Conservation (phyloP, 2,888 invertebrate species). For the Cylindroiulus punctatus region DNA sequence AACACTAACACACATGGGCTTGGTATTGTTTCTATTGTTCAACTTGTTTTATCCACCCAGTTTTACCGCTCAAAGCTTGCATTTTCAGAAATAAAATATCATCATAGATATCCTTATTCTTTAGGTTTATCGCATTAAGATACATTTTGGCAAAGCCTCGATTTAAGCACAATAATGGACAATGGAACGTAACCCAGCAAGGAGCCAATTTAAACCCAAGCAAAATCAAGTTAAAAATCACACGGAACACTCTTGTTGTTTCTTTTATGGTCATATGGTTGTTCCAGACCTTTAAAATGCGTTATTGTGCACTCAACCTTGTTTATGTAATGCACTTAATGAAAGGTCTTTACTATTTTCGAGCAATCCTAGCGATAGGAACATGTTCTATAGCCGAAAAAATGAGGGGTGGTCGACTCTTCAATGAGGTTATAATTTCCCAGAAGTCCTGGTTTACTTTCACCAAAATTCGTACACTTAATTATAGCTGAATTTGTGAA, state of each 20-base stretch:
- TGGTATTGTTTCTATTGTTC: neutral
- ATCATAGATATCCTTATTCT: slow-evolving; percentile 5
- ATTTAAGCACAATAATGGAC: neutral
- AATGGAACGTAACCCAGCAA: slow-evolving; percentile 26
- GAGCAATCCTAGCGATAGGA: neutral
- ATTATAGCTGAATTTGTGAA: neutral
- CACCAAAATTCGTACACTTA: neutral
- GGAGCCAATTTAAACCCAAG: slow-evolving; percentile 1
- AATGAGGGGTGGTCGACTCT: slow-evolving; percentile 26
- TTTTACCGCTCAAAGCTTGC: neutral
- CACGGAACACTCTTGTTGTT: neutral
- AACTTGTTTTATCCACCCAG: neutral
- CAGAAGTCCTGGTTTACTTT: slow-evolving; percentile 37
- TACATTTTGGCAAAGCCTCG: slow-evolving; percentile 22
- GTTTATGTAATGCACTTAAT: slow-evolving; percentile 19
- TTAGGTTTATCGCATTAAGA: neutral
- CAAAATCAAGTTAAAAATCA: neutral
- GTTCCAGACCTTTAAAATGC: slow-evolving; percentile 16
- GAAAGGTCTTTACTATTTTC: neutral
- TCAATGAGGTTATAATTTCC: slow-evolving; percentile 14
- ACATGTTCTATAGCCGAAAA: neutral
- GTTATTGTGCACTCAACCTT: slow-evolving; percentile 43
- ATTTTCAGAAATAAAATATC: slow-evolving; percentile 24
- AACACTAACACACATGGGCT: neutral
- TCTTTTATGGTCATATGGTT: neutral